These are phyloP conservation scores for Pachyrhynchus sulphureomaculatus DNA, from an alignment of 1,140 invertebrate genomes.

Conservation along the genomic window DNA sequence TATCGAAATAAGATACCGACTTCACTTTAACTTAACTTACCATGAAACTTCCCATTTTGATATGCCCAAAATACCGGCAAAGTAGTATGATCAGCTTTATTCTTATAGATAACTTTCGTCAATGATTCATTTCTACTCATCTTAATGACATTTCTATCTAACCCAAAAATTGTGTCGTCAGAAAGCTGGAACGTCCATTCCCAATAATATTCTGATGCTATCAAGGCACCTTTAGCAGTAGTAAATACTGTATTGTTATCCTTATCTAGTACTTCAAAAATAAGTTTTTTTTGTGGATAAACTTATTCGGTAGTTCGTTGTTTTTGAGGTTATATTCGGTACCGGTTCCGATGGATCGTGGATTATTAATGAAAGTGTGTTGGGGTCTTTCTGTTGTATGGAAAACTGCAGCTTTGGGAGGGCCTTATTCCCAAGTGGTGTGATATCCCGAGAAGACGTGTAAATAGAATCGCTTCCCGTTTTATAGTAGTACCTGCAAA, in stretches of 20 bases:
- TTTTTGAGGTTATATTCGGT: background rate
- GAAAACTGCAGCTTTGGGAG: constrained; percentile 1
- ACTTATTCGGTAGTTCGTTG: no score
- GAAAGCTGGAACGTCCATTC: constrained; percentile 51
- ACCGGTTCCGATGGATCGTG: constrained; percentile 11
- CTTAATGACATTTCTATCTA: constrained; percentile 40
- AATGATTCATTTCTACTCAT: constrained; percentile 32
- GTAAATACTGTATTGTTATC: constrained; percentile 42
- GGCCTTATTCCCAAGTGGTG: background rate
- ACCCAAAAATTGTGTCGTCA: constrained; percentile 42
- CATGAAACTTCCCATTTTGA: constrained; percentile 45
- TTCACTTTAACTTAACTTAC: no score
- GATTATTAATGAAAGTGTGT: constrained; percentile 14
- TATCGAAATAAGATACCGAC: no score
- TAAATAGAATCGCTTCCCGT: background rate
- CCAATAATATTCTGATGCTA: constrained; percentile 52
- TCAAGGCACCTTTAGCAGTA: constrained; percentile 49
- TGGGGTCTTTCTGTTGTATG: constrained; percentile 15
- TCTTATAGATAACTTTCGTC: constrained; percentile 46
- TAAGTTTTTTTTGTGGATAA: constrained; percentile 5
- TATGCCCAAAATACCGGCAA: constrained; percentile 47
- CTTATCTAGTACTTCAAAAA: constrained; percentile 30
- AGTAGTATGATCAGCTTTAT: constrained; percentile 36
- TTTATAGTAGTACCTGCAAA: constrained; percentile 17
- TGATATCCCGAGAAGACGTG: background rate